A percentile compares a stretch with the other conserved stretches of the same genome.
These are phyloP conservation scores for Cheilosia impressa DNA, from an alignment of 2,888 invertebrate species.

Conservation along the genomic window DNA sequence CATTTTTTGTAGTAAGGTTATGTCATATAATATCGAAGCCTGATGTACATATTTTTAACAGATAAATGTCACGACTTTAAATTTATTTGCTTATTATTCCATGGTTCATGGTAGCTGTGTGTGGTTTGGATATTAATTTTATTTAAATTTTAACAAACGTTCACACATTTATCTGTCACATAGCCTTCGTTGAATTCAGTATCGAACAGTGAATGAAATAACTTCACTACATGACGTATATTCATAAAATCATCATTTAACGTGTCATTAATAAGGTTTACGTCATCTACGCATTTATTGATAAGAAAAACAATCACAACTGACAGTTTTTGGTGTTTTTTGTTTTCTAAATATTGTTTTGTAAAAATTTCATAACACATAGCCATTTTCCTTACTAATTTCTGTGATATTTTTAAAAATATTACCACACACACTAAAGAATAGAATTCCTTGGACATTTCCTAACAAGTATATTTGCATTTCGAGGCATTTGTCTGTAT, in stretches of 20 bases:
- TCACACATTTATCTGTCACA: not conserved
- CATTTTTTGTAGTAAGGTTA: not conserved
- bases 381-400: slow-evolving; percentile 27
- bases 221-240: not conserved
- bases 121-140: slow-evolving; percentile 12
- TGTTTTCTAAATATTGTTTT: slow-evolving; percentile 41
- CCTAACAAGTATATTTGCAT: slow-evolving; percentile 31
- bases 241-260: slow-evolving; percentile 15
- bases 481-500: slow-evolving; percentile 27
- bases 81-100: not conserved
- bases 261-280: slow-evolving; percentile 24
- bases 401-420: slow-evolving; percentile 9
- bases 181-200: slow-evolving; percentile 19
- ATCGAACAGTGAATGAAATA: not conserved
- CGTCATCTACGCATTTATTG: not conserved
- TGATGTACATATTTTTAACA: not conserved
- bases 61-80: not conserved
- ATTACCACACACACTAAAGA: slow-evolving; percentile 3
- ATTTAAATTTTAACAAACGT: slow-evolving; percentile 5
- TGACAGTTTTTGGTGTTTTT: slow-evolving; percentile 10
- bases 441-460: slow-evolving; percentile 4
- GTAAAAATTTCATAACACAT: slow-evolving; percentile 1
- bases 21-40: not conserved
- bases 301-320: slow-evolving; percentile 31
- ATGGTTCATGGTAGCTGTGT: not conserved